phyloP scores from a whole-genome alignment of 2,888 invertebrate species.

The Caenorhabditis virilis region DNA sequence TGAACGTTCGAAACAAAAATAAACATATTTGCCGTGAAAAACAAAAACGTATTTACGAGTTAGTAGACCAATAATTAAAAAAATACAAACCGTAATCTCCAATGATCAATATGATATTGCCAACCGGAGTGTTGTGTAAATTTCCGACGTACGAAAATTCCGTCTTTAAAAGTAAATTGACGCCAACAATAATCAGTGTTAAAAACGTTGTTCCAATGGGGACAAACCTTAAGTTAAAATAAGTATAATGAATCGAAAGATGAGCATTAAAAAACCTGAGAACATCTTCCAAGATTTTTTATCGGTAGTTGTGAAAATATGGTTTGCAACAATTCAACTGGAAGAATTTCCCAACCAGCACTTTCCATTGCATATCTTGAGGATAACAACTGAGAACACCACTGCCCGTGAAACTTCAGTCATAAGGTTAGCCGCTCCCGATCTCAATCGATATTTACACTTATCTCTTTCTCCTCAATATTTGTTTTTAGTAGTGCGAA shows the following conservation, averaged over 20 bases:
- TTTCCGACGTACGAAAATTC: conserved; percentile 78
- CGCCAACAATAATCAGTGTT: conserved; percentile 80
- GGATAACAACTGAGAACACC: not conserved
- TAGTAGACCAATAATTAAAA: no score
- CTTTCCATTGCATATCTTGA: not conserved
- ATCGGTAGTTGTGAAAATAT: conserved; percentile 78
- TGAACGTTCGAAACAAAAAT: no score
- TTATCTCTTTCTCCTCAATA: not conserved
- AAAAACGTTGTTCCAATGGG: conserved; percentile 76
- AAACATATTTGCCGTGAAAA: no score
- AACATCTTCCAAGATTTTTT: conserved; percentile 79
- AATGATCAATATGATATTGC: conserved; percentile 80
- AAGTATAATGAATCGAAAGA: not conserved
- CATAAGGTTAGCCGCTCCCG: not conserved
- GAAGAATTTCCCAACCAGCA: conserved; percentile 70
- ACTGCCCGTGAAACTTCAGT: not conserved
- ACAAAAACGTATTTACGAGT: no score
- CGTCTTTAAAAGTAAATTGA: conserved; percentile 78
- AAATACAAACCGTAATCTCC: conserved; percentile 75
- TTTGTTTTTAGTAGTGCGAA: not conserved
- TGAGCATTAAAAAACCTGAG: conserved; percentile 73
- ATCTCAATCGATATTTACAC: conserved; percentile 14
- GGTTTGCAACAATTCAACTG: conserved; percentile 79
- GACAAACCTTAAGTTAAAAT: conserved; percentile 69
- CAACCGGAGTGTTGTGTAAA: conserved; percentile 84